These are phyloP conservation scores for Doris montereyensis DNA, from an alignment of 2,888 invertebrate species.

Conservation along the genomic window DNA sequence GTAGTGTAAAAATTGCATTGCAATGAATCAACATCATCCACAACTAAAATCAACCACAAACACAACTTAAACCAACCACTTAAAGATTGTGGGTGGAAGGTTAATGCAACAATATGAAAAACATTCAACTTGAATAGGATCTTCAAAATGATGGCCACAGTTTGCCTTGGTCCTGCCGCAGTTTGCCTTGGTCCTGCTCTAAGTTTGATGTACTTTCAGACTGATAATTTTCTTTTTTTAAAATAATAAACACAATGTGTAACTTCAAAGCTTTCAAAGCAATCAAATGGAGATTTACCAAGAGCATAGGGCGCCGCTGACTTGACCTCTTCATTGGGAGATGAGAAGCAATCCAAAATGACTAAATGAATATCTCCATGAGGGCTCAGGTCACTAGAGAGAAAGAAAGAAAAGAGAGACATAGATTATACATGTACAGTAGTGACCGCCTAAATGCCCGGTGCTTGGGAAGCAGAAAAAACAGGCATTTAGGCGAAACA, in stretches of 20 bases:
- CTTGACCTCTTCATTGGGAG: slow-evolving; percentile 95
- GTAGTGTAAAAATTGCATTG: too few relatives aligned
- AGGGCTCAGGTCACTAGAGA: slow-evolving; percentile 68
- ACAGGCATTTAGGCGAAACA: too few relatives aligned
- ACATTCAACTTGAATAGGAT: too few relatives aligned
- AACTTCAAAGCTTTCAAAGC: too few relatives aligned
- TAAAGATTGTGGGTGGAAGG: too few relatives aligned
- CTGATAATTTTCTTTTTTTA: too few relatives aligned
- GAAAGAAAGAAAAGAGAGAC: slow-evolving; percentile 25
- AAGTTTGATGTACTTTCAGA: too few relatives aligned
- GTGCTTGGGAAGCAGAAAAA: too few relatives aligned
- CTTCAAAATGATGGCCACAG: background rate
- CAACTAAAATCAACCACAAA: background rate
- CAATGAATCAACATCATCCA: background rate
- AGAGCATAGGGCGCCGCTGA: slow-evolving; percentile 97
- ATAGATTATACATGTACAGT: too few relatives aligned
- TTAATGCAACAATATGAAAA: too few relatives aligned
- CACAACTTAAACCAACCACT: background rate
- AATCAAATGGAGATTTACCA: slow-evolving; percentile 74
- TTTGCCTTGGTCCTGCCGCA: background rate
- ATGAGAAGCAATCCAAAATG: slow-evolving; percentile 87
- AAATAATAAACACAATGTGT: too few relatives aligned
- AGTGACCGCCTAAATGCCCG: too few relatives aligned
- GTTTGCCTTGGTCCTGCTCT: background rate
- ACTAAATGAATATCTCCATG: slow-evolving; percentile 72